Conservation (phyloP, 1,140 invertebrate species). For the Euwallacea fornicatus region DNA sequence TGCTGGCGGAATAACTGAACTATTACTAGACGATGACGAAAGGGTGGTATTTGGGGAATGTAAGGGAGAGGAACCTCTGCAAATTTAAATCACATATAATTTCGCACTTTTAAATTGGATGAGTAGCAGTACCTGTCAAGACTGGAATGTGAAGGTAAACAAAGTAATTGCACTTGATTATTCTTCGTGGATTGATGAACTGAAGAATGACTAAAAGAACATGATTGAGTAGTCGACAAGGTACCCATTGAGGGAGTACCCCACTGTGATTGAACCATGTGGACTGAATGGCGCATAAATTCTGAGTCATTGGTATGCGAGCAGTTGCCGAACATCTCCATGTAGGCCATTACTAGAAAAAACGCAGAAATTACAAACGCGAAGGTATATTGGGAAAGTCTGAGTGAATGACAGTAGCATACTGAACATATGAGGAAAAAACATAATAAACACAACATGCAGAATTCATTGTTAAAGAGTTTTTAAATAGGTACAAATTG, state of each 20-base stretch:
- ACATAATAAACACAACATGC: slow-evolving; percentile 8
- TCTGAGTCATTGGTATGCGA: slow-evolving; percentile 73
- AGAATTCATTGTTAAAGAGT: neutral
- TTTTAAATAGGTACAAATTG: too few relatives aligned
- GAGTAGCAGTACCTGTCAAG: slow-evolving; percentile 33
- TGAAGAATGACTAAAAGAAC: slow-evolving; percentile 57
- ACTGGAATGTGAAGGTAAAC: slow-evolving; percentile 51
- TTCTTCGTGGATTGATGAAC: slow-evolving; percentile 49
- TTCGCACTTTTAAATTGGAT: neutral
- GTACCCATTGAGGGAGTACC: slow-evolving; percentile 55
- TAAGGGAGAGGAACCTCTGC: slow-evolving; percentile 45
- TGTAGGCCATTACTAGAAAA: slow-evolving; percentile 87
- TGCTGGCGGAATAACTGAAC: slow-evolving; percentile 63
- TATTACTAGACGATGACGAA: slow-evolving; percentile 33
- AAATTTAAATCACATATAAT: slow-evolving; percentile 13
- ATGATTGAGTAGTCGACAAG: slow-evolving; percentile 61
- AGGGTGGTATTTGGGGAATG: slow-evolving; percentile 43
- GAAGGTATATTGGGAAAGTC: neutral
- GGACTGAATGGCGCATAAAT: slow-evolving; percentile 80
- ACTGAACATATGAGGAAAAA: neutral
- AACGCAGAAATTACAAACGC: slow-evolving; percentile 7
- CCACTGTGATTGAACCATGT: slow-evolving; percentile 68
- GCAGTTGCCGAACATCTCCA: slow-evolving; percentile 92
- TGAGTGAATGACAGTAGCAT: slow-evolving; percentile 43
- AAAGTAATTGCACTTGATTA: slow-evolving; percentile 51